Percentiles rank a stretch among this genome's conserved stretches.
Evolutionary conservation across 2,797 vertebrate genomes (phyloP).

Genomic region (Ara ararauna): DNA sequence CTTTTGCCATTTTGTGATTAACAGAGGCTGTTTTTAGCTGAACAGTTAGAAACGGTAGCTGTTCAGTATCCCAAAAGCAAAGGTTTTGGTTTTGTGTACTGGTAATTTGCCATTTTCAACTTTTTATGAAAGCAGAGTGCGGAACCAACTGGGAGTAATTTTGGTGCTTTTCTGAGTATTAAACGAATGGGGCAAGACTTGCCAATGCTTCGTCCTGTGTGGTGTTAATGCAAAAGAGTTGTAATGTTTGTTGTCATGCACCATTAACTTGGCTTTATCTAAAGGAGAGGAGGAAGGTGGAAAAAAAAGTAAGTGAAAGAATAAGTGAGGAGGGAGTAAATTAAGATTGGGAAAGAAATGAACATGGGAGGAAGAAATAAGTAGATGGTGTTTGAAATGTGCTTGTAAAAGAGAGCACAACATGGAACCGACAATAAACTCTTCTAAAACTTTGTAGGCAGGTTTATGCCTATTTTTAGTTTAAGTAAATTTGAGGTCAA

Average conservation of each 20-base stretch:
- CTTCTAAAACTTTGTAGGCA: not conserved
- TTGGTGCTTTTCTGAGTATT: not conserved
- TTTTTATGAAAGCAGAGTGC: not conserved
- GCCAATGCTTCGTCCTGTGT: not conserved
- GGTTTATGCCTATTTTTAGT: not conserved
- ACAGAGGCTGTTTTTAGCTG: not conserved
- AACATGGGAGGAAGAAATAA: not conserved
- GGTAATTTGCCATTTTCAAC: fast-evolving
- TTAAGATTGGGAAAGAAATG: not conserved
- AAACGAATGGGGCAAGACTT: not conserved
- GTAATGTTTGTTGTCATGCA: not conserved
- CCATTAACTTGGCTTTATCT: not conserved
- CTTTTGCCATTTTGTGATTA: not conserved
- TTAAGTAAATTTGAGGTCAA: not conserved
- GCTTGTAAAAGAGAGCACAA: not conserved
- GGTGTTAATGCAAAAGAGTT: not conserved
- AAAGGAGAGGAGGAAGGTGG: not conserved
- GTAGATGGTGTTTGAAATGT: not conserved
- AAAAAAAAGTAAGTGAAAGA: not conserved
- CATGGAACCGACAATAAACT: not conserved
- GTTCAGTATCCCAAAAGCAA: not conserved
- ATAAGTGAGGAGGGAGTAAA: not conserved
- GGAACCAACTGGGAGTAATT: not conserved
- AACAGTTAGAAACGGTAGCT: not conserved
- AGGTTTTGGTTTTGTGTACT: not conserved